Conservation (phyloP, 2,113 vertebrate species). For the Rhabdomys dilectus region DNA sequence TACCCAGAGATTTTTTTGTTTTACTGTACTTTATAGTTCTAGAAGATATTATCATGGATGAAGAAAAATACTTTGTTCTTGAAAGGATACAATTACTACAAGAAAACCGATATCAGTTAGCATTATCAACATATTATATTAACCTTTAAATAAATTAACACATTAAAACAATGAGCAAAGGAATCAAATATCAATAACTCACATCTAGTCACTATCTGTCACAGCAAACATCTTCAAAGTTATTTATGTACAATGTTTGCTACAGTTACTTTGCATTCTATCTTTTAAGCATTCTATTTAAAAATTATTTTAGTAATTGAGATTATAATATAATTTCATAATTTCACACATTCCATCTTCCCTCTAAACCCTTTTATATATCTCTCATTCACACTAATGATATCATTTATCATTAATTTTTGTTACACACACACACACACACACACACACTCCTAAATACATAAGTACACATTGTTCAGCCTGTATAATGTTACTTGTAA, state of each 20-base stretch:
- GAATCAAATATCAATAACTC: neutral
- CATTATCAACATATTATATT: neutral
- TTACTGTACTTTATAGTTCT: neutral
- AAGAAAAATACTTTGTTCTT: neutral
- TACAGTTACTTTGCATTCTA: neutral
- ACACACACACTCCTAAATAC: neutral
- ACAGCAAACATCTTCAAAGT: neutral
- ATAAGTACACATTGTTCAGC: too few relatives aligned
- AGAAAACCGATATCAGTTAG: neutral
- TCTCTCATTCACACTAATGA: neutral
- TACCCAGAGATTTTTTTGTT: neutral
- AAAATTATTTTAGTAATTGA: neutral
- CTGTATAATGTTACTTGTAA: neutral
- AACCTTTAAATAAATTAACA: neutral
- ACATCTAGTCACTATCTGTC: neutral
- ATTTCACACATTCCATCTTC: neutral
- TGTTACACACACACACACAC: neutral
- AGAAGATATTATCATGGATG: neutral
- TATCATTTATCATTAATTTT: neutral
- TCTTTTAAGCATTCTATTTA: neutral
- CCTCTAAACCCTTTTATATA: neutral
- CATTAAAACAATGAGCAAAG: neutral
- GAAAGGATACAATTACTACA: neutral
- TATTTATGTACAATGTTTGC: fast-evolving
- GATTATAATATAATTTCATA: neutral